Percentiles rank a stretch among this genome's conserved stretches.
Evolutionary conservation across 2,113 vertebrate genomes (phyloP).

Genomic region (Phylloscopus whistleri): DNA sequence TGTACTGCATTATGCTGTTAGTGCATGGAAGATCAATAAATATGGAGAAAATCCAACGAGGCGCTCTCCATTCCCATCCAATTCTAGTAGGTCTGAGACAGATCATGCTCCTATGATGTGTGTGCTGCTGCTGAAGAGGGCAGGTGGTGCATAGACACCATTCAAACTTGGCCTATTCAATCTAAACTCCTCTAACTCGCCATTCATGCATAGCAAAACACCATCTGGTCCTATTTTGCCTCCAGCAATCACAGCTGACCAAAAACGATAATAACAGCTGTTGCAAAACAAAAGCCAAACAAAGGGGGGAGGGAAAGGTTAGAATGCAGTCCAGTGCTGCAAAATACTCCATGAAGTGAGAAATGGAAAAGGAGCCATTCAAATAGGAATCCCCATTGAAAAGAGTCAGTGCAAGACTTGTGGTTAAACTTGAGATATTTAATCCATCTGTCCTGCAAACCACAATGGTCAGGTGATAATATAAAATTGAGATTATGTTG

Average conservation of each 20-base stretch:
- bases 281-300: constrained; percentile 99
- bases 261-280: constrained; percentile 99
- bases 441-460: constrained; percentile 74
- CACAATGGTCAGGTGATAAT: constrained; percentile 80
- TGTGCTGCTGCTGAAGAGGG: constrained; percentile 85
- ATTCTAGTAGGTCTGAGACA: constrained; percentile 80
- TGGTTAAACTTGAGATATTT: constrained; percentile 81
- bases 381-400: constrained; percentile 73
- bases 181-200: constrained; percentile 93
- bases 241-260: constrained; percentile 99
- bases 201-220: constrained; percentile 99
- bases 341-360: constrained; percentile 82
- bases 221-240: constrained; percentile 99
- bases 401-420: constrained; percentile 64
- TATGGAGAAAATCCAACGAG: constrained; percentile 84
- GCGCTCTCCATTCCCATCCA: constrained; percentile 74
- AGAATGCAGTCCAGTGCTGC: constrained; percentile 87
- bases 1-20: constrained; percentile 87
- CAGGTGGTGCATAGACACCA: constrained; percentile 99
- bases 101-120: constrained; percentile 90
- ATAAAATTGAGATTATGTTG: constrained; percentile 70
- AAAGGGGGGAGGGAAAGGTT: constrained; percentile 92
- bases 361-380: constrained; percentile 80
- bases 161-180: constrained; percentile 99
- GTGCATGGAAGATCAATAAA: constrained; percentile 96